These are phyloP conservation scores for Drosophila repletoides DNA, from an alignment of 1,140 invertebrate species.

Conservation along the genomic window DNA sequence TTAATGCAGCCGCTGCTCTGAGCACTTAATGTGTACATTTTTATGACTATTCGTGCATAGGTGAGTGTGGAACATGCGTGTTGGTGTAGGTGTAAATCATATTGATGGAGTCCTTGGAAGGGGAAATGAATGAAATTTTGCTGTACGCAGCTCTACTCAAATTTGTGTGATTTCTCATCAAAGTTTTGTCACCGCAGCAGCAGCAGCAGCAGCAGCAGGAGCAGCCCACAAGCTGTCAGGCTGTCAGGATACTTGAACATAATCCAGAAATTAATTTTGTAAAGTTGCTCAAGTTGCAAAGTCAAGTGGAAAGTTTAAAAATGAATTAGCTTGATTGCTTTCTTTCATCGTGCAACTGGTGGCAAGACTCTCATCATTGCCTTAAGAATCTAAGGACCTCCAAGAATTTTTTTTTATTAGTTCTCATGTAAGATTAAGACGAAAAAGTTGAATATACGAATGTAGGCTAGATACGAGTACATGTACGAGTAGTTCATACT, in stretches of 20 bases:
- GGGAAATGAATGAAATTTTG: conserved; percentile 1
- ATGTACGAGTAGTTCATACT: too few relatives aligned
- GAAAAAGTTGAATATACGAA: too few relatives aligned
- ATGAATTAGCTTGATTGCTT: conserved; percentile 55
- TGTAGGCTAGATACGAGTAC: background rate
- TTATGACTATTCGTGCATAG: conserved; percentile 43
- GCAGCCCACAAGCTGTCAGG: conserved; percentile 27
- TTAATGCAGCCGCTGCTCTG: conserved; percentile 24
- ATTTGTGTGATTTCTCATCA: conserved; percentile 34
- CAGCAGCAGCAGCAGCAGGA: conserved; percentile 28
- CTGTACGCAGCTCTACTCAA: background rate
- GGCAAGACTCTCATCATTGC: background rate
- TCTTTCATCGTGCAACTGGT: conserved; percentile 28
- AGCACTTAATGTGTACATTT: conserved; percentile 59
- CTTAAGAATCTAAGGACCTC: background rate
- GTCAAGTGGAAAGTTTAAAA: conserved; percentile 56
- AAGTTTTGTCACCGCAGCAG: conserved; percentile 26
- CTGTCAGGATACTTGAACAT: conserved; percentile 3
- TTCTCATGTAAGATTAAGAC: too few relatives aligned
- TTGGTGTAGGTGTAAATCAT: conserved; percentile 44
- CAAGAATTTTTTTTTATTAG: background rate
- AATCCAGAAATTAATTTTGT: conserved; percentile 50
- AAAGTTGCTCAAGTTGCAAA: conserved; percentile 29
- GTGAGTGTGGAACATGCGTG: conserved; percentile 10
- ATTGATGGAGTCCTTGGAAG: conserved; percentile 2